Conservation (phyloP, 2,113 vertebrate genomes). For the Brachypodius melanocephalos region DNA sequence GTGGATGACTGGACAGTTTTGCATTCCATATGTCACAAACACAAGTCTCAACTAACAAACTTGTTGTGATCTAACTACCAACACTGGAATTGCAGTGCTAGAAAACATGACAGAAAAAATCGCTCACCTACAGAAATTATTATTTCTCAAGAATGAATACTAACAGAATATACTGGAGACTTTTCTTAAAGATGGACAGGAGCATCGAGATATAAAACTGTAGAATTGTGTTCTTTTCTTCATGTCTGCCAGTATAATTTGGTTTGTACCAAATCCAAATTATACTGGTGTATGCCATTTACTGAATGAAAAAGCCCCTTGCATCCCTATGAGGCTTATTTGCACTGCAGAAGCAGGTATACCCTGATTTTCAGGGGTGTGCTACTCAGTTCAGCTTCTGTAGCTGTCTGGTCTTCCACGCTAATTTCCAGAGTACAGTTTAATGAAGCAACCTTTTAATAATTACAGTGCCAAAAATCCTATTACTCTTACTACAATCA, state of each 20-base stretch:
- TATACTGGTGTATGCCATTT: background rate
- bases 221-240: background rate
- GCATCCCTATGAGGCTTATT: background rate
- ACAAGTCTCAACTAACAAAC: slow-evolving; percentile 39
- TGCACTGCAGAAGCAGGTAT: background rate
- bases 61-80: slow-evolving; percentile 38
- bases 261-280: background rate
- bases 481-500: background rate
- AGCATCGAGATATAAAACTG: background rate
- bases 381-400: background rate
- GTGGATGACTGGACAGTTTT: slow-evolving; percentile 60
- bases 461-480: background rate
- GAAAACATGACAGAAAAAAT: slow-evolving; percentile 26
- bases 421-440: background rate
- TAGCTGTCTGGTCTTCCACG: background rate
- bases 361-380: background rate
- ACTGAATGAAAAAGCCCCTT: background rate
- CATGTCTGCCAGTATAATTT: background rate
- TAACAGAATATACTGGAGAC: background rate
- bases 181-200: background rate
- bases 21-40: slow-evolving; percentile 38
- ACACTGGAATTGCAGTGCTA: slow-evolving; percentile 28
- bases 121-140: background rate
- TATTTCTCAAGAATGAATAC: background rate
- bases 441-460: background rate